Percentiles rank a stretch among this genome's conserved stretches.
phyloP scores from a whole-genome alignment of 2,113 vertebrate species.

The Halcyon senegalensis region DNA sequence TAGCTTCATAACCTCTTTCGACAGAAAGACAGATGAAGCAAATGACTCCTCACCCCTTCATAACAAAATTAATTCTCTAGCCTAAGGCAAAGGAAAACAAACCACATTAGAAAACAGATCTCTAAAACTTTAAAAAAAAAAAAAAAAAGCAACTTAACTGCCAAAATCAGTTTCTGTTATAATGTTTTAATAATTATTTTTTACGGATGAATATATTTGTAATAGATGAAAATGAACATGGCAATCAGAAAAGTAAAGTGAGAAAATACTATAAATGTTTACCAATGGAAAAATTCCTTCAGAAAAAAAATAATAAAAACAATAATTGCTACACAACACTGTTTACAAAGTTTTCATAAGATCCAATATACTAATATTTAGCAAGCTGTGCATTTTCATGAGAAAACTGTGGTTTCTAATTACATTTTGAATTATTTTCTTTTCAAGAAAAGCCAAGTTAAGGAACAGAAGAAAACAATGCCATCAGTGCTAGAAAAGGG shows the following conservation, averaged over 20 bases:
- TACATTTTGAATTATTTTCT: background rate
- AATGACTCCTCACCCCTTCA: background rate
- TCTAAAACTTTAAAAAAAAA: background rate
- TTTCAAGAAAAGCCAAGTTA: background rate
- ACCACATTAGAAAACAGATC: background rate
- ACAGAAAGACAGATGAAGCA: background rate
- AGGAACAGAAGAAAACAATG: background rate
- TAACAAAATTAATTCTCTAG: background rate
- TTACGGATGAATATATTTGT: constrained; percentile 8
- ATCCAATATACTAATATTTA: background rate
- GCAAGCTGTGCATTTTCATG: background rate
- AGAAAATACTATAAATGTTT: background rate
- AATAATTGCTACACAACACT: background rate
- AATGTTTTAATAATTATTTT: constrained; percentile 42
- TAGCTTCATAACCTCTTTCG: background rate
- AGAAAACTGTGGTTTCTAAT: background rate
- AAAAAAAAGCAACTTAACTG: background rate
- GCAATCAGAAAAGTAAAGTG: background rate
- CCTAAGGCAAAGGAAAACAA: background rate
- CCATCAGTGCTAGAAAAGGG: background rate
- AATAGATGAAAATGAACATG: background rate
- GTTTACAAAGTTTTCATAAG: background rate
- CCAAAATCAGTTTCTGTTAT: background rate
- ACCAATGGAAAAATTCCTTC: background rate
- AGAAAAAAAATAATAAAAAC: background rate